Percentiles rank a stretch among this genome's conserved stretches.
phyloP scores from a whole-genome alignment of 2,888 invertebrate species.

The Nasonovia ribisnigri region DNA sequence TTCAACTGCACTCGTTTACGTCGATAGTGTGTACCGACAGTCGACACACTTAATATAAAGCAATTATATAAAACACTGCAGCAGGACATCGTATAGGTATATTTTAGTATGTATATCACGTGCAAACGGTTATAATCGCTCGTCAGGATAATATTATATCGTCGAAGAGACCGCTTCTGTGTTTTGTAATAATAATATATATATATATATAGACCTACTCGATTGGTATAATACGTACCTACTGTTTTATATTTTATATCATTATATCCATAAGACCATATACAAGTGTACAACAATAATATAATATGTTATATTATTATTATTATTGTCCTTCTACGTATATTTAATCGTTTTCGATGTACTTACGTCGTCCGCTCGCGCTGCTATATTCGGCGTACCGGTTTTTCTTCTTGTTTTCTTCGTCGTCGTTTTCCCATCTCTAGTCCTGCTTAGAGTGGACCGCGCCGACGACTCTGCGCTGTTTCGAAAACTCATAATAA shows the following conservation, averaged over 20 bases:
- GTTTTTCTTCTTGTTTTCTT: background rate
- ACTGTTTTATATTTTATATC: background rate
- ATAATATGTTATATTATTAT: background rate
- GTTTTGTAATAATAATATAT: background rate
- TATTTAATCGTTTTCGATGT: slow-evolving; percentile 9
- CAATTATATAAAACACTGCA: background rate
- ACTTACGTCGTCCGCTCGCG: background rate
- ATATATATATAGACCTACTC: background rate
- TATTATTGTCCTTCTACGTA: background rate
- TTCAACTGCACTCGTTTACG: no score
- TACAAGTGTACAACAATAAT: background rate
- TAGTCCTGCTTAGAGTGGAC: background rate
- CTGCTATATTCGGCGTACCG: background rate
- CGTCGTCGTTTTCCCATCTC: background rate
- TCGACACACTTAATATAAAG: background rate
- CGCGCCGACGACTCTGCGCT: no score
- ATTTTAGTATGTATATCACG: background rate
- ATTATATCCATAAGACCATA: background rate
- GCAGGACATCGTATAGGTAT: background rate
- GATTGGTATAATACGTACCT: background rate
- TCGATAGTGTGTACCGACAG: background rate
- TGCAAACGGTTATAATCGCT: background rate
- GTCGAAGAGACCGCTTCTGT: background rate
- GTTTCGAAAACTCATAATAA: background rate
- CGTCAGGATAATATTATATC: background rate